A percentile compares a stretch with the other conserved stretches of the same genome.
phyloP scores from a whole-genome alignment of 2,888 invertebrate genomes.

The Euplexia lucipara region DNA sequence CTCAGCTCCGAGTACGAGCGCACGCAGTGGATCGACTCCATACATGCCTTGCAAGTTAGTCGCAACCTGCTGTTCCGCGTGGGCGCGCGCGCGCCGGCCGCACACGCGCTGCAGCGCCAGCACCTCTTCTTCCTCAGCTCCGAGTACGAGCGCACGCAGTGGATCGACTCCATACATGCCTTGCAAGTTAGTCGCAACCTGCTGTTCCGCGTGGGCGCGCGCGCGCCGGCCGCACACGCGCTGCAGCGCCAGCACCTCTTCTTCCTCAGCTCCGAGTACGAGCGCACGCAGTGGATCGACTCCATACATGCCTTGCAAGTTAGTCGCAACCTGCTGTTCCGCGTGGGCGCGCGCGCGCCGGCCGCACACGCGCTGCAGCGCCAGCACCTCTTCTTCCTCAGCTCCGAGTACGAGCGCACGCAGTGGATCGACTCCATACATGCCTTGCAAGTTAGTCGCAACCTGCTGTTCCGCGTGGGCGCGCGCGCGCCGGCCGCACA shows the following conservation, averaged over 20 bases:
- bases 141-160: conserved; percentile 98
- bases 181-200: conserved; percentile 94
- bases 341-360: conserved; percentile 94
- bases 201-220: conserved; percentile 95
- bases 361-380: conserved; percentile 90
- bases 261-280: conserved; percentile 98
- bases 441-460: conserved; percentile 93
- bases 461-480: conserved; percentile 95
- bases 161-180: conserved; percentile 97
- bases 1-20: conserved; percentile 98
- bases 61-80: conserved; percentile 96
- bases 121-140: conserved; percentile 97
- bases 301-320: conserved; percentile 96
- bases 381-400: conserved; percentile 96
- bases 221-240: conserved; percentile 89
- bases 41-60: conserved; percentile 94
- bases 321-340: conserved; percentile 94
- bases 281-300: conserved; percentile 98
- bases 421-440: conserved; percentile 98
- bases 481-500: conserved; percentile 92
- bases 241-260: conserved; percentile 94
- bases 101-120: conserved; percentile 90
- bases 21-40: conserved; percentile 98
- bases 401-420: conserved; percentile 98
- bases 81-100: conserved; percentile 93